Base-by-base conservation (phyloP, 2,113 vertebrate genomes). In the Passer domesticus region DNA sequence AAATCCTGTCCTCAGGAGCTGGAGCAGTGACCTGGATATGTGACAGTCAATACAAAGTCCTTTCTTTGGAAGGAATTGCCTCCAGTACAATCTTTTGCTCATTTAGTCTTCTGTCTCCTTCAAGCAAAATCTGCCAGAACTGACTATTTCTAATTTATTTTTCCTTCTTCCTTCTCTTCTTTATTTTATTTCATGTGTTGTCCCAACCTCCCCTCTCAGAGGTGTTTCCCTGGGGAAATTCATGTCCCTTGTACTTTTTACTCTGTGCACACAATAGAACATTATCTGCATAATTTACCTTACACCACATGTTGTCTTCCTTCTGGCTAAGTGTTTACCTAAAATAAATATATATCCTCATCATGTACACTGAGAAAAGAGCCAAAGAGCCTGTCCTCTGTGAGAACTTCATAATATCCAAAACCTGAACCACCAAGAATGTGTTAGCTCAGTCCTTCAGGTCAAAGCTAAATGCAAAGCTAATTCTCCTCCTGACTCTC, bases 261-360 rank as follows among this genome's bases (percentile, higher is more conserved):
- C 74, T 97, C 83, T 88, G 55, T 95, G 94, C 11, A 15, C 90
- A 89, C 96, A 95, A 94, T 68, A 94, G 96, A 97, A 96, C 87
- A 87, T 83, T 92, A 97, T 96, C 97, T 97, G 95, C 97, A 97
- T 97, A 97, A 97, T 97, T 97, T 97, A 96, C 97, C 94, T 95
- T 95, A 97, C 78, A 44, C 73, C 91, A 46, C 88, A 89, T 66
- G 81, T 96, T 95, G 88, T 90, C 87, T 89, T 85, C 93, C 90
- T 94, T 83, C 91, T 96, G 77, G 96, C 95, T 97, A 92, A 96
- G 89, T 82, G 60, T 94, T 96, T 93, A 87, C 64, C 84, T 89
- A 96, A 96, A 97, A 94, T 96, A 92, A 89, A 95, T 88, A 79
- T 75, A 84, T 88, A 78, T 77, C 33, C 10, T 94, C 24, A 33